phyloP scores from a whole-genome alignment of 2,113 vertebrate genomes.

The Glareola pratincola region DNA sequence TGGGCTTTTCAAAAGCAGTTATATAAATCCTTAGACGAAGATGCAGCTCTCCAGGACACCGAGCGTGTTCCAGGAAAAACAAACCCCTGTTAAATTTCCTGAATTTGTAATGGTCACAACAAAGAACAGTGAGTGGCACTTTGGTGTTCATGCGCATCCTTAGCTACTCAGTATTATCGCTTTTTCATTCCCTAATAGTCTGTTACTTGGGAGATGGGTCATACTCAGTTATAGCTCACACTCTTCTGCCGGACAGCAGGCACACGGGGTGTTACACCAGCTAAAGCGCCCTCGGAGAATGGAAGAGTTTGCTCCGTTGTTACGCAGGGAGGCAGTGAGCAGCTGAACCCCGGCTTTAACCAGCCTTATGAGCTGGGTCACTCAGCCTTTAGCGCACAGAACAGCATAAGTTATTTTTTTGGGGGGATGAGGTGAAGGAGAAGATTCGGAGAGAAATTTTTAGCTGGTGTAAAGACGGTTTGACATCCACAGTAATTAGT shows the following conservation, averaged over 20 bases:
- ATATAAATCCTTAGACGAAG: neutral
- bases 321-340: neutral
- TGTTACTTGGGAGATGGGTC: neutral
- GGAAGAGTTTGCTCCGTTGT: neutral
- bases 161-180: neutral
- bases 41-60: neutral
- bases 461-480: neutral
- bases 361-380: neutral
- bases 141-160: neutral
- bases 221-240: accelerated
- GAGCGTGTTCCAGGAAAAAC: neutral
- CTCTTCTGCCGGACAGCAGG: neutral
- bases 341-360: neutral
- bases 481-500: neutral
- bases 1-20: neutral
- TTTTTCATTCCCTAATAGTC: neutral
- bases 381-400: neutral
- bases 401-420: neutral
- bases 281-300: neutral
- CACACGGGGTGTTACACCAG: accelerated
- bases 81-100: neutral
- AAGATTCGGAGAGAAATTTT: neutral
- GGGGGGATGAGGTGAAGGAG: neutral
- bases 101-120: neutral
- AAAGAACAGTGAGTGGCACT: neutral